Conservation (phyloP, 1,140 invertebrate species). For the Temnothorax longispinosus region DNA sequence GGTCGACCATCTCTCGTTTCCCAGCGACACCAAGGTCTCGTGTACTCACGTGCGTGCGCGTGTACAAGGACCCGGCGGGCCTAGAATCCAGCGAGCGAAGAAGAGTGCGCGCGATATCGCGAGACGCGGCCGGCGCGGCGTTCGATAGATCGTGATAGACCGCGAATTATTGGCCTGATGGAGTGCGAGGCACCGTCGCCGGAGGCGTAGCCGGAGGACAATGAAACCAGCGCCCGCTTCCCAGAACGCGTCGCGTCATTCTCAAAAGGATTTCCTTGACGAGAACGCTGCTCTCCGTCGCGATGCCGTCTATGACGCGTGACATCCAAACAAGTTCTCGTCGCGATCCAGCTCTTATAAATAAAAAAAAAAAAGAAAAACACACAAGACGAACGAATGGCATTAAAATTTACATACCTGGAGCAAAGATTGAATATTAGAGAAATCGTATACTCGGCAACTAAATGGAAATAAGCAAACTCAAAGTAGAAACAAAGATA, state of each 20-base stretch:
- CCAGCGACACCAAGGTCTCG: slow-evolving; percentile 44
- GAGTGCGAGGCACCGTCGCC: neutral
- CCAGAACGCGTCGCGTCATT: slow-evolving; percentile 43
- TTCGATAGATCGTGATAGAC: slow-evolving; percentile 38
- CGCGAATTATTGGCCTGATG: slow-evolving; percentile 23
- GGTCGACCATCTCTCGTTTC: slow-evolving; percentile 64
- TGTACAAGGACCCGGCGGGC: neutral
- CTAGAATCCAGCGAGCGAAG: neutral
- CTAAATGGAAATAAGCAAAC: neutral
- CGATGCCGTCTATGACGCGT: slow-evolving; percentile 21
- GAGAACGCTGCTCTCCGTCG: slow-evolving; percentile 17
- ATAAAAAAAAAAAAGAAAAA: neutral
- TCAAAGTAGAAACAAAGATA: neutral
- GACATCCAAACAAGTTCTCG: slow-evolving; percentile 36
- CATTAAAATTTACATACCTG: neutral
- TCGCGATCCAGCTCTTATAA: neutral
- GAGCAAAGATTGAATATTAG: neutral
- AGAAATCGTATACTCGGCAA: neutral
- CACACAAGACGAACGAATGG: neutral
- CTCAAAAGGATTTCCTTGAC: slow-evolving; percentile 32
- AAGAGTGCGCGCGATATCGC: neutral
- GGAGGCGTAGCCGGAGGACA: neutral
- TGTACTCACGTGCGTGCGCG: neutral
- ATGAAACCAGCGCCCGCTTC: slow-evolving; percentile 4
- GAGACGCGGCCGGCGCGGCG: neutral